A percentile compares a stretch with the other conserved stretches of the same genome.
Conservation (phyloP, 2,888 invertebrate genomes). For the Tiphia femorata region DNA sequence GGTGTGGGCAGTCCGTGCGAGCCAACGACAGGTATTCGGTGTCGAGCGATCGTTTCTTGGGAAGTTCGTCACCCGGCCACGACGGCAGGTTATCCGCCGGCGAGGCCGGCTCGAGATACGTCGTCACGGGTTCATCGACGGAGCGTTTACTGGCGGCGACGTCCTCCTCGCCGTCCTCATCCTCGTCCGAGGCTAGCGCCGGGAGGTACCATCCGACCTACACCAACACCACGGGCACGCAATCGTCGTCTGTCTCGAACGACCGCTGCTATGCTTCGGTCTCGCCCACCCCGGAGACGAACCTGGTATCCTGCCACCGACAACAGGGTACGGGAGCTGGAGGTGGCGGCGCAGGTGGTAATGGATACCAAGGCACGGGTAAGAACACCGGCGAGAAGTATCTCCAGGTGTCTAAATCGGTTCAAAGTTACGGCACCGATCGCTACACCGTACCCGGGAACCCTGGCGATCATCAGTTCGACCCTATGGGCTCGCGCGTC, state of each 20-base stretch:
- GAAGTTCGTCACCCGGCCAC: constrained; percentile 52
- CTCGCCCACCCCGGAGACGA: constrained; percentile 40
- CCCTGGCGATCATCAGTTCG: constrained; percentile 48
- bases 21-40: constrained; percentile 52
- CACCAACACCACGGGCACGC: constrained; percentile 43
- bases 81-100: constrained; percentile 25
- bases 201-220: constrained; percentile 43
- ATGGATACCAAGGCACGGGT: neutral
- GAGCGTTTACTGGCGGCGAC: constrained; percentile 61
- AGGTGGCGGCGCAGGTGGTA: neutral
- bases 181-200: constrained; percentile 59
- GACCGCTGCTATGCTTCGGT: constrained; percentile 37
- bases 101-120: constrained; percentile 36
- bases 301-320: neutral
- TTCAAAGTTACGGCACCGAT: constrained; percentile 54
- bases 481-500: too few species aligned
- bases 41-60: constrained; percentile 52
- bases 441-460: constrained; percentile 43
- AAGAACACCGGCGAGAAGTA: constrained; percentile 54
- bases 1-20: constrained; percentile 49
- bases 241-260: constrained; percentile 50
- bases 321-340: neutral
- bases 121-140: constrained; percentile 54
- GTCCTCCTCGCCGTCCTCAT: constrained; percentile 57
- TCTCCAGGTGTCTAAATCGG: constrained; percentile 58